Percentiles rank a stretch among this genome's conserved stretches.
Evolutionary conservation across 2,113 vertebrate species (phyloP).

Genomic region (Acanthisitta chloris): DNA sequence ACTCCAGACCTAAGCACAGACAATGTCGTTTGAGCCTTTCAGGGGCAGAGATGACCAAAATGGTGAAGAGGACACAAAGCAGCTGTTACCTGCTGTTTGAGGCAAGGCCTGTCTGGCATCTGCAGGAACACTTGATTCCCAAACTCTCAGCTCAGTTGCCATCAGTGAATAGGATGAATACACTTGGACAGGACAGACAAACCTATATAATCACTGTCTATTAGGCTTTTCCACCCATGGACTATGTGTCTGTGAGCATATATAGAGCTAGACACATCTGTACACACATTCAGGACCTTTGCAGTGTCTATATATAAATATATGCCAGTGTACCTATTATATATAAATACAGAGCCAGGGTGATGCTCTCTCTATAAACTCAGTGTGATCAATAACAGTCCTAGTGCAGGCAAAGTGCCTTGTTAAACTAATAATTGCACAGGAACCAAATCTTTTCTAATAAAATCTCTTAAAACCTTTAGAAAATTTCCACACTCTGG

Average conservation of each 20-base stretch:
- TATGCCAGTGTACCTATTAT: background rate
- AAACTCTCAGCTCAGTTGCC: background rate
- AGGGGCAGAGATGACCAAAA: background rate
- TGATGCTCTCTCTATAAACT: background rate
- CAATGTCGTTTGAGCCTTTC: background rate
- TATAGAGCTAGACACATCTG: background rate
- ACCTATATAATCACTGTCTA: background rate
- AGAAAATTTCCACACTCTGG: slow-evolving; percentile 17
- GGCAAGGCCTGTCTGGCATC: background rate
- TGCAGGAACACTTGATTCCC: background rate
- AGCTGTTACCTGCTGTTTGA: background rate
- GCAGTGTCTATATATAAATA: background rate
- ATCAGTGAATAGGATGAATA: background rate
- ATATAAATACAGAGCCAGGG: background rate
- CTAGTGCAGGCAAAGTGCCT: slow-evolving; percentile 1
- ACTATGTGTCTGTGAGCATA: background rate
- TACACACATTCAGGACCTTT: background rate
- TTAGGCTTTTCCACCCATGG: background rate
- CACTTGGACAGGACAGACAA: background rate
- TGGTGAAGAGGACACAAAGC: background rate
- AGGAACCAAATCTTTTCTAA: slow-evolving; percentile 37
- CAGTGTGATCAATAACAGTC: slow-evolving; percentile 18
- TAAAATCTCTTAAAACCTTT: slow-evolving; percentile 53
- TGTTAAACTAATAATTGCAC: slow-evolving; percentile 52
- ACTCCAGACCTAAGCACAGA: background rate